Evolutionary conservation across 2,113 vertebrate genomes (phyloP).

Genomic region (Buteo buteo): DNA sequence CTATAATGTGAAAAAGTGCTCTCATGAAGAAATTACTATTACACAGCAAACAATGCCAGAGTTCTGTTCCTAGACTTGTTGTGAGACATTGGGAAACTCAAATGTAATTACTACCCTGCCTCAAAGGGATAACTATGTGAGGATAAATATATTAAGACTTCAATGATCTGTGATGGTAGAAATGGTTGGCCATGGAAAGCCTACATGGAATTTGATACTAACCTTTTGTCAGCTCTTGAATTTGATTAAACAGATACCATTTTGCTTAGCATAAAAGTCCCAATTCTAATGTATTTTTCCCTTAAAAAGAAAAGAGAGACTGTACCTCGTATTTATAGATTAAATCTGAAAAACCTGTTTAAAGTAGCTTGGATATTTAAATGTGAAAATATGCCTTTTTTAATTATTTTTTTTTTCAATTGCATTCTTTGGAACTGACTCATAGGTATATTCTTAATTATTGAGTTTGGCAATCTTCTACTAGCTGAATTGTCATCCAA

Average conservation of each 20-base stretch:
- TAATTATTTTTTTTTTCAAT: background rate
- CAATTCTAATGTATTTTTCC: background rate
- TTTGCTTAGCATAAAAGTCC: background rate
- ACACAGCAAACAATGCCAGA: background rate
- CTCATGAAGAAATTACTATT: background rate
- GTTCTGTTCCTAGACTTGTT: slow-evolving; percentile 21
- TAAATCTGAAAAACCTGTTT: background rate
- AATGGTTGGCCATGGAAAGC: background rate
- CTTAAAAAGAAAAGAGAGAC: background rate
- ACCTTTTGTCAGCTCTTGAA: background rate
- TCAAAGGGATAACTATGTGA: background rate
- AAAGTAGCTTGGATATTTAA: background rate
- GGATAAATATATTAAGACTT: slow-evolving; percentile 9
- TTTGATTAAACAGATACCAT: background rate
- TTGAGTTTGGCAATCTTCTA: background rate
- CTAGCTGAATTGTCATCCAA: background rate
- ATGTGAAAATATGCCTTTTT: background rate
- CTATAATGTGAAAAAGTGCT: background rate
- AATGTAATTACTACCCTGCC: background rate
- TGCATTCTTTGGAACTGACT: slow-evolving; percentile 4
- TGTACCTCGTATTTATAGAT: background rate
- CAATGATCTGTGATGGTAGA: background rate
- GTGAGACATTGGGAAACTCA: background rate
- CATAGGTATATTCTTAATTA: background rate
- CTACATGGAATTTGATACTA: background rate